phyloP scores from a whole-genome alignment of 1,140 invertebrate genomes.

The Calycopis cecrops region DNA sequence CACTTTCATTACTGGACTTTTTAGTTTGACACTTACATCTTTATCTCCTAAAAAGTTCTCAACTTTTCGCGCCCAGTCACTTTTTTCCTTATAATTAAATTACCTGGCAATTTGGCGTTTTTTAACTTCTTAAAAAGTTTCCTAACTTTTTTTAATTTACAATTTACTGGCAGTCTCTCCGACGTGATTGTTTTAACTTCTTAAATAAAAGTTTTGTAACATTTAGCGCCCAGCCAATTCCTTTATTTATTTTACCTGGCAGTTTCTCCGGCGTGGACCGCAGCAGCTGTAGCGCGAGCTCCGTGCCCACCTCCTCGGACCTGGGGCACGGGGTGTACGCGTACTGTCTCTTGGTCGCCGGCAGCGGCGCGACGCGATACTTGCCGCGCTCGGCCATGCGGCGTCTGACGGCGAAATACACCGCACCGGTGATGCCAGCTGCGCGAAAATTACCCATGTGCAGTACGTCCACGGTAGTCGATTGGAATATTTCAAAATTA shows the following conservation, averaged over 20 bases:
- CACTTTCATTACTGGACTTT: too few relatives aligned
- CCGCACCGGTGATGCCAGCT: conserved; percentile 26
- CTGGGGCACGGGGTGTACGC: conserved; percentile 76
- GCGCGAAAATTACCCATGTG: conserved; percentile 1
- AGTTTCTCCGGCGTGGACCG: conserved; percentile 38
- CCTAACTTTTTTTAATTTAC: conserved; percentile 42
- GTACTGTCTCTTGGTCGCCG: conserved; percentile 74
- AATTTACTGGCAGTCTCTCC: conserved; percentile 41
- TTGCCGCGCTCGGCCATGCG: conserved; percentile 67
- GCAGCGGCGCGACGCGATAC: conserved; percentile 66
- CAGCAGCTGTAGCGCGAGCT: conserved; percentile 54
- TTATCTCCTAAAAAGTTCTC: conserved; percentile 15
- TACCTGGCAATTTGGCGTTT: conserved; percentile 44
- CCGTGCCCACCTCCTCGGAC: conserved; percentile 75
- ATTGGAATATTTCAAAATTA: too few relatives aligned
- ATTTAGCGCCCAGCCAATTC: conserved; percentile 47
- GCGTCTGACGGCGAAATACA: conserved; percentile 46
- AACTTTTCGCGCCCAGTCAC: conserved; percentile 43
- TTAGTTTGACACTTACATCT: too few relatives aligned
- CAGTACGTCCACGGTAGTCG: too few relatives aligned
- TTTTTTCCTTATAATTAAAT: too few relatives aligned
- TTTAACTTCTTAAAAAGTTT: too few relatives aligned
- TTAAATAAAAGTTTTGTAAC: conserved; percentile 15
- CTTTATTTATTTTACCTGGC: conserved; percentile 48
- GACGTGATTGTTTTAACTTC: too few relatives aligned